Conservation (phyloP, 2,113 vertebrate genomes). For the Boulengeromyrus knoepffleri region DNA sequence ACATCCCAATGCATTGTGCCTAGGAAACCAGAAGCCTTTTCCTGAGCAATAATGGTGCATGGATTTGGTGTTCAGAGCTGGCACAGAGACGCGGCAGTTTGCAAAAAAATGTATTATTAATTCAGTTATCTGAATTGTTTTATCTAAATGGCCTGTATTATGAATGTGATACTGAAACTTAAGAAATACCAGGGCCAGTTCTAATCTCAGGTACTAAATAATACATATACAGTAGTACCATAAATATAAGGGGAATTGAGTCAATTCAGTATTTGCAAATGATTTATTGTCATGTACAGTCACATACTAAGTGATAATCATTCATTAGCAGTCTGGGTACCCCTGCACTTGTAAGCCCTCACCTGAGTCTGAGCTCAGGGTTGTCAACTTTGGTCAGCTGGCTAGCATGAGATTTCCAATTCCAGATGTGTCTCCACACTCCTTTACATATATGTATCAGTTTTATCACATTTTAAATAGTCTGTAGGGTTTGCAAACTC, state of each 20-base stretch:
- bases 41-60: not conserved
- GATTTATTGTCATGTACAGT: not conserved
- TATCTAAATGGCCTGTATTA: not conserved
- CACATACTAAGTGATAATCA: not conserved
- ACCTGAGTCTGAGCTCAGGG: not conserved
- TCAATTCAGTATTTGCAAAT: not conserved
- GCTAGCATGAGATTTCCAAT: too few relatives aligned
- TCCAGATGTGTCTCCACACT: too few relatives aligned
- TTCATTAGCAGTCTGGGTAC: not conserved
- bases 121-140: not conserved
- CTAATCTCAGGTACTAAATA: not conserved
- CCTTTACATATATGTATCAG: too few relatives aligned
- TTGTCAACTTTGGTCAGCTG: too few relatives aligned
- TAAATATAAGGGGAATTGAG: not conserved
- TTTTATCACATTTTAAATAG: too few relatives aligned
- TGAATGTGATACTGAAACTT: not conserved
- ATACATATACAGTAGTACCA: not conserved
- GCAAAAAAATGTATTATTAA: not conserved
- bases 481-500: too few relatives aligned
- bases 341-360: not conserved
- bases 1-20: not conserved
- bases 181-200: not conserved
- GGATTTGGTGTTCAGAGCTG: not conserved
- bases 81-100: not conserved
- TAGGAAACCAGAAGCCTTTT: not conserved